Evolutionary conservation across 2,113 vertebrate genomes (phyloP).

Genomic region (Nothocercus nigrocapillus): DNA sequence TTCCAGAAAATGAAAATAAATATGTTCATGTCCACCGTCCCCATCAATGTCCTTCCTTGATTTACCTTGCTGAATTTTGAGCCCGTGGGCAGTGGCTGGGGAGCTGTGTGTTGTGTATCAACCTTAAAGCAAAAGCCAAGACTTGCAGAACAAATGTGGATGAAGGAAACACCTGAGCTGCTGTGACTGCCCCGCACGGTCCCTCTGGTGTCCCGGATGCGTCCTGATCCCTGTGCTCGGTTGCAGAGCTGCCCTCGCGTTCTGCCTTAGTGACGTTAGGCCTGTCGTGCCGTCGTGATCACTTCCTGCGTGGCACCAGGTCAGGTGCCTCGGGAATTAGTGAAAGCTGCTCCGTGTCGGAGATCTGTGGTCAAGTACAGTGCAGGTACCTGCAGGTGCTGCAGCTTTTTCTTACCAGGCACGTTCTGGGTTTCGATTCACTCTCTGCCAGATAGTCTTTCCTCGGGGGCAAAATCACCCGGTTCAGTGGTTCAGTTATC

Average conservation of each 20-base stretch:
- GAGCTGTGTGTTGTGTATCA: neutral
- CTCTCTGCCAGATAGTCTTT: neutral
- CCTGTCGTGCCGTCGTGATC: rapidly evolving
- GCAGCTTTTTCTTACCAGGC: neutral
- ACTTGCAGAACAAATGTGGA: neutral
- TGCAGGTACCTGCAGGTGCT: neutral
- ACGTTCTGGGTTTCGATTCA: neutral
- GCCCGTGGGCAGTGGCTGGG: neutral
- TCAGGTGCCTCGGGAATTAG: rapidly evolving
- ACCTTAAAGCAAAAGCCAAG: too few species aligned
- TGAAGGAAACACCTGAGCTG: neutral
- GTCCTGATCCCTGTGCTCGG: neutral
- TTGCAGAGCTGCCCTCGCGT: neutral
- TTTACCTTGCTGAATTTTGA: neutral
- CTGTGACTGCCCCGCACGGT: neutral
- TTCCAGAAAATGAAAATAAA: neutral
- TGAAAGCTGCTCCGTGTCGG: neutral
- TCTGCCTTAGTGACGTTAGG: neutral
- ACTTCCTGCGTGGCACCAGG: neutral
- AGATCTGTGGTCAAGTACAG: neutral
- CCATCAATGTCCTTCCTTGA: neutral
- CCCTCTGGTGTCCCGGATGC: neutral
- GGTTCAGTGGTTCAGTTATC: neutral
- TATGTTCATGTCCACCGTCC: neutral
- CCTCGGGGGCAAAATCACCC: neutral